These are phyloP conservation scores for Zaprionus bogoriensis DNA, from an alignment of 2,888 invertebrate species.

Conservation along the genomic window DNA sequence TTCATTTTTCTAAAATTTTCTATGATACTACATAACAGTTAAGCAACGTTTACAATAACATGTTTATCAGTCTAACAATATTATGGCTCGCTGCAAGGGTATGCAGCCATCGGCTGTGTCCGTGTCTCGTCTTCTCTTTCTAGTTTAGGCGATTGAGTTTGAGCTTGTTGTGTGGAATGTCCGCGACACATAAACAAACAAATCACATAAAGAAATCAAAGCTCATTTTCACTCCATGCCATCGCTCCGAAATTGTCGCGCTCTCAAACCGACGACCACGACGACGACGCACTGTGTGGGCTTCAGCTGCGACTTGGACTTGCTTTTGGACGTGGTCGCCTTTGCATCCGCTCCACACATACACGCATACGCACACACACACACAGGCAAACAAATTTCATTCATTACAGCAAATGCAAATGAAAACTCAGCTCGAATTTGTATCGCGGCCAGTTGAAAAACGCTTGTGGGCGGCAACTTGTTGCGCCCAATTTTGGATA, in stretches of 20 bases:
- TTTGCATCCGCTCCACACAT: slow-evolving; percentile 32
- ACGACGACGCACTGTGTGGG: slow-evolving; percentile 66
- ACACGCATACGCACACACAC: slow-evolving; percentile 5
- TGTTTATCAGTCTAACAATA: too few relatives aligned
- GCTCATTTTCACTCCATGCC: slow-evolving; percentile 75
- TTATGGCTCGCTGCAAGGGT: too few relatives aligned
- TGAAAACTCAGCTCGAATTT: slow-evolving; percentile 50
- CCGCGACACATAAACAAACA: slow-evolving; percentile 67
- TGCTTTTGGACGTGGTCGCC: slow-evolving; percentile 23
- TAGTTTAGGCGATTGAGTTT: slow-evolving; percentile 42
- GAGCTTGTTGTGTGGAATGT: slow-evolving; percentile 62
- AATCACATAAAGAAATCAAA: slow-evolving; percentile 71
- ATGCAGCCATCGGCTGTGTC: too few relatives aligned
- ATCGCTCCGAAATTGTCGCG: slow-evolving; percentile 47
- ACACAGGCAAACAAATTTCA: slow-evolving; percentile 34
- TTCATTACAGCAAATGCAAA: slow-evolving; percentile 49
- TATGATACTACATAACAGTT: too few relatives aligned
- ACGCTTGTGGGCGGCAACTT: slow-evolving; percentile 60
- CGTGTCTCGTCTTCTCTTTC: too few relatives aligned
- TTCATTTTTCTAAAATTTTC: too few relatives aligned
- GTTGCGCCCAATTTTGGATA: slow-evolving; percentile 54
- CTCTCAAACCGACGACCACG: too few relatives aligned
- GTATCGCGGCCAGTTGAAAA: slow-evolving; percentile 63
- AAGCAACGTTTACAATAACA: too few relatives aligned
- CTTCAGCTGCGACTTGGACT: slow-evolving; percentile 44